A percentile compares a stretch with the other conserved stretches of the same genome.
These are phyloP conservation scores for Leptothorax acervorum DNA, from an alignment of 2,888 invertebrate genomes.

Conservation along the genomic window DNA sequence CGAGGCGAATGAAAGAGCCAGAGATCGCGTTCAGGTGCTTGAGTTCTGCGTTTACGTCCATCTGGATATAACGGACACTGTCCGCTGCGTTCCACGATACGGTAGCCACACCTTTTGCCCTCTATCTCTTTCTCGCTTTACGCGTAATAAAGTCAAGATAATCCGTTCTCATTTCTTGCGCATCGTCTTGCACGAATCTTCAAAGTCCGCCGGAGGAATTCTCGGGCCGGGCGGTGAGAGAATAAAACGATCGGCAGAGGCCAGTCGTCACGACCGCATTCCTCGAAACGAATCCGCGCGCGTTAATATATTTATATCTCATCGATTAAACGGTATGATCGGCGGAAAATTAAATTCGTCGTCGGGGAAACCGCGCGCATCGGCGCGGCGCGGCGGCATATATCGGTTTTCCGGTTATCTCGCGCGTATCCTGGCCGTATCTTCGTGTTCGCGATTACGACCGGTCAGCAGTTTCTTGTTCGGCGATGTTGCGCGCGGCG, in stretches of 20 bases:
- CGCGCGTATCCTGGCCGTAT: neutral
- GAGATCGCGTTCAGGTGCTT: constrained; percentile 28
- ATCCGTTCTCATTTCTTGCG: constrained; percentile 23
- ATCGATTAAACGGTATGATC: neutral
- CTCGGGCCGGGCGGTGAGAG: neutral
- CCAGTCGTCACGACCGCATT: constrained; percentile 5
- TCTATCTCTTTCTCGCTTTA: neutral
- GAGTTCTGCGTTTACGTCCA: constrained; percentile 27
- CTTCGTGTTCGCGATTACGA: constrained; percentile 22
- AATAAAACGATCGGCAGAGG: neutral
- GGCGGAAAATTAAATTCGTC: neutral
- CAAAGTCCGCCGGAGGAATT: neutral
- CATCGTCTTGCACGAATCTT: constrained; percentile 22
- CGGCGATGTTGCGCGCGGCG: constrained; percentile 1
- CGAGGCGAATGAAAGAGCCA: constrained; percentile 4
- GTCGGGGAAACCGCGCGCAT: neutral
- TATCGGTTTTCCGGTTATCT: constrained; percentile 2
- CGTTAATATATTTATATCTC: constrained; percentile 1
- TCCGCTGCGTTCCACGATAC: constrained; percentile 32
- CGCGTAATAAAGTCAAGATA: constrained; percentile 10
- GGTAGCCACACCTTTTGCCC: constrained; percentile 50
- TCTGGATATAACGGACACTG: constrained; percentile 35
- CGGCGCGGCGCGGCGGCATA: no score
- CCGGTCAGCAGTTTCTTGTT: constrained; percentile 41
- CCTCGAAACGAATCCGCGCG: neutral